Evolutionary conservation across 2,888 invertebrate species (phyloP), one percentile per base, ranked within the genome.

Genomic region (Andrena praecox): DNA sequence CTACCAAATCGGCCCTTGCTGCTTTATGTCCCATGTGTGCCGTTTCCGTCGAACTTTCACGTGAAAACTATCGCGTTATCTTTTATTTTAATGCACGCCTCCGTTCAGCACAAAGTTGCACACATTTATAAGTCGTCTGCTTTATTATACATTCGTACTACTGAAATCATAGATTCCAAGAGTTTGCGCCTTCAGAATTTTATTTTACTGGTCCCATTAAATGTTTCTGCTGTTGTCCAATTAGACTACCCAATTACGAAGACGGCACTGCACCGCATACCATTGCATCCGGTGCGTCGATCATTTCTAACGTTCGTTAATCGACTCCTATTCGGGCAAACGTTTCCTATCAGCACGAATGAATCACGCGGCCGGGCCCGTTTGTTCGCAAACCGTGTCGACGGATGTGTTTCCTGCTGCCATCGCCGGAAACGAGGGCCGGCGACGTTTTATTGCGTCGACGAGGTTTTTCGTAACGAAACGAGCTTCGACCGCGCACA

Each of bases 381-480:
- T 80, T 80, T 80, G 82, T 81, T 56, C 81, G 69, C 16, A 56
- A 50, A 74, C 33, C 68, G 59, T 71, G 66, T 52, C 54, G 82
- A 48, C 35, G 48, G 42, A 74, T 70, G 66, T 52, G 75, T 74
- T 81, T 66, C 82, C 82, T 50, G 69, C 50, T 52, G 56, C 48
- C 50, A 59, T 50, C 60, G 42, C 80, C 64, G 73, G 81, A 82
- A 82, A 82, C 82, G 70, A 70, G 69, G 52, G 56, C 42, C 73
- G 24, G 54, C 82, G 63, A 67, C 82, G 63, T 82, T 82, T 82
- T 82, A 82, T 82, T 82, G 62, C 82, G 67, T 48, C 76, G 74
- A 52, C 82, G 72, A 72, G 72, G 27, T 66, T 76, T 84, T 68
- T 74, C 59, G 56, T 20, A 67, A 35, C 42, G 63, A 27, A 63